Base-by-base conservation (phyloP, 2,888 invertebrate species). In the Clistopyga incitator region DNA sequence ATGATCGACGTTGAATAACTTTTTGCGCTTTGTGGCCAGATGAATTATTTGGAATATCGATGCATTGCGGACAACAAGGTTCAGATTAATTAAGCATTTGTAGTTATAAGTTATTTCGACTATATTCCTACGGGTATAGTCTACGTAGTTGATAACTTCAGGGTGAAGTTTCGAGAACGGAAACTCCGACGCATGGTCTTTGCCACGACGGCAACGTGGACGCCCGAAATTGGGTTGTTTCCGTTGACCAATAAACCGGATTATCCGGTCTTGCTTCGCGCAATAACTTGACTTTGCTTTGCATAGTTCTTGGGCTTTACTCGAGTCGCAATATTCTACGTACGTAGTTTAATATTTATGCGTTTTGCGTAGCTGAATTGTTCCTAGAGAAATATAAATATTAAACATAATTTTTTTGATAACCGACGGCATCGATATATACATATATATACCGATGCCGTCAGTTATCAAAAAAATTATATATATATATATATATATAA, bases 201-300 rank as follows among this genome's bases (percentile, higher is more conserved):
- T 50, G 38, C 38, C 10, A 10, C 38, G 50, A n/a, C 50, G 8
- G 18, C 3, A 50, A 50, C 50, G n/a, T 15, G 59, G 29, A 29
- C 25, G 29, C 29, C 0, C 25, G 29, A 29, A 29, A 29, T 29
- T 15, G 29, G 25, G n/a, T 25, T 15, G 59, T 59, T 29, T 15
- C 13, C 15, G 29, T 59, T n/a, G 59, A 15, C 25, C 29, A 29
- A 29, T 59, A n/a, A 29, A 29, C 29, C 29, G 29, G 4, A 0
- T 15, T 3, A 59, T 13, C 13, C 25, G n/a, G 15, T 59, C 15
- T 25, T 25, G 13, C 59, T 59, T 13, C 29, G 29, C 6, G 59
- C 15, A 59, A 59, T 59, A 29, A 59, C 59, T 59, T 29, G 29
- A n/a, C 59, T 10, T 34, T 38, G 59, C 23, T 56, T 3, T 20